Percentiles rank a stretch among this genome's conserved stretches.
Conservation (phyloP, 2,113 vertebrate genomes). For the Morone chrysops region DNA sequence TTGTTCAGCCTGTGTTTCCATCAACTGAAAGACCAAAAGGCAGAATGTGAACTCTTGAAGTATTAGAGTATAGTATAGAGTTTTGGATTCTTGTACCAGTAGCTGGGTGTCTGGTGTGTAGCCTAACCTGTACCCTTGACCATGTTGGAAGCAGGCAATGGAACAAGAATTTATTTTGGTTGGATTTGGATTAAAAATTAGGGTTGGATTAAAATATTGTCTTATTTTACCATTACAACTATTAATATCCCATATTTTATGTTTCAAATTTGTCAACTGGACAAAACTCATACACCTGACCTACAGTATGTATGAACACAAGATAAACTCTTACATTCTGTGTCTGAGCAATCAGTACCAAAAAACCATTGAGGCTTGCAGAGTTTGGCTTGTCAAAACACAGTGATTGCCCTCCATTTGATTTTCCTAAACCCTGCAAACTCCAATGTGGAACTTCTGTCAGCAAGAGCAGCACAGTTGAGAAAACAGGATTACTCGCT, state of each 20-base stretch:
- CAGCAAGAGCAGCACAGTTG: slow-evolving; percentile 57
- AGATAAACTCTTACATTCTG: slow-evolving; percentile 20
- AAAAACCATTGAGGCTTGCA: slow-evolving; percentile 31
- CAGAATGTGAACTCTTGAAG: neutral
- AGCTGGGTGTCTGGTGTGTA: neutral
- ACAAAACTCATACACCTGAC: slow-evolving; percentile 18
- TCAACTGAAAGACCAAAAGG: neutral
- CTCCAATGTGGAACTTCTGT: slow-evolving; percentile 63
- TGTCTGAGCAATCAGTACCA: slow-evolving; percentile 36
- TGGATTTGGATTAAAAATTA: neutral
- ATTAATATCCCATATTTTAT: neutral
- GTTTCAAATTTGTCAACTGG: slow-evolving; percentile 11
- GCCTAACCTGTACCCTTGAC: slow-evolving; percentile 3
- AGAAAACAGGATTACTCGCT: slow-evolving; percentile 78
- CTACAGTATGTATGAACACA: slow-evolving; percentile 15
- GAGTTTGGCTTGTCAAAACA: slow-evolving; percentile 62
- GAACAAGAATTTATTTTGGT: neutral
- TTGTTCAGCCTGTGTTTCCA: slow-evolving; percentile 13
- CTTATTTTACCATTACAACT: neutral
- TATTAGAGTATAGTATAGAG: neutral
- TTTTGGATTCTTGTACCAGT: slow-evolving; percentile 2
- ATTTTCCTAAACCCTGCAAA: slow-evolving; percentile 72
- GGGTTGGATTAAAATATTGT: too few species aligned
- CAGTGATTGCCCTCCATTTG: slow-evolving; percentile 64
- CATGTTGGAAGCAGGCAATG: neutral